Percentiles rank a stretch among this genome's conserved stretches.
Evolutionary conservation across 2,888 invertebrate species (phyloP).

Genomic region (Tanytarsus gracilentus): DNA sequence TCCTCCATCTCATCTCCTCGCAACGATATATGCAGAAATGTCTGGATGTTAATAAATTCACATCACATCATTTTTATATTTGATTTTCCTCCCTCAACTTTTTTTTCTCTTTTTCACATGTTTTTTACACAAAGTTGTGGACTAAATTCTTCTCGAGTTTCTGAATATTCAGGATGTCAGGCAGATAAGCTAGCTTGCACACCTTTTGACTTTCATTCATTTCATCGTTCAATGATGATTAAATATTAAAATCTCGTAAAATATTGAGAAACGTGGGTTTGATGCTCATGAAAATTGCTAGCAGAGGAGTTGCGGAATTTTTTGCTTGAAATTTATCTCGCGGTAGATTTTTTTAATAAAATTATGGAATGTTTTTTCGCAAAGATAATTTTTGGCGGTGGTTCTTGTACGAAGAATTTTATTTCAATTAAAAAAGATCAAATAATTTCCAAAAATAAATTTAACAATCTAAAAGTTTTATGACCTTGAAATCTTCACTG

Average conservation of each 20-base stretch:
- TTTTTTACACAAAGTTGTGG: not conserved
- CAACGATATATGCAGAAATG: not conserved
- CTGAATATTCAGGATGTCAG: not conserved
- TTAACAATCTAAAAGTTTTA: too few relatives aligned
- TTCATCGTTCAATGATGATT: not conserved
- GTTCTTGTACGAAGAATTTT: too few relatives aligned
- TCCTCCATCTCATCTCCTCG: not conserved
- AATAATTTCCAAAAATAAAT: too few relatives aligned
- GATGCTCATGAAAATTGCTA: not conserved
- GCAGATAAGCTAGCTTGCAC: not conserved
- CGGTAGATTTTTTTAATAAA: too few relatives aligned
- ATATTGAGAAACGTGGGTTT: constrained; percentile 13
- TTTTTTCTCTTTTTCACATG: not conserved
- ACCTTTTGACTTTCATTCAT: not conserved
- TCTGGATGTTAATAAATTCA: constrained; percentile 8
- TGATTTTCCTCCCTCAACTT: not conserved
- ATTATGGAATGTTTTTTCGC: too few relatives aligned
- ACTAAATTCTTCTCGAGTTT: not conserved
- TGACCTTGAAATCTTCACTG: too few relatives aligned
- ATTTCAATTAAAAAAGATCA: too few relatives aligned
- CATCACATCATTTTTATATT: constrained; percentile 3
- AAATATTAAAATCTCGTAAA: constrained; percentile 17
- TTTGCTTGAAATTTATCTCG: not conserved
- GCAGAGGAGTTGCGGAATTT: not conserved
- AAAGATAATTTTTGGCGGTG: too few relatives aligned